Evolutionary conservation across 2,797 vertebrate species (phyloP).

Genomic region (Periophthalmus magnuspinnatus): DNA sequence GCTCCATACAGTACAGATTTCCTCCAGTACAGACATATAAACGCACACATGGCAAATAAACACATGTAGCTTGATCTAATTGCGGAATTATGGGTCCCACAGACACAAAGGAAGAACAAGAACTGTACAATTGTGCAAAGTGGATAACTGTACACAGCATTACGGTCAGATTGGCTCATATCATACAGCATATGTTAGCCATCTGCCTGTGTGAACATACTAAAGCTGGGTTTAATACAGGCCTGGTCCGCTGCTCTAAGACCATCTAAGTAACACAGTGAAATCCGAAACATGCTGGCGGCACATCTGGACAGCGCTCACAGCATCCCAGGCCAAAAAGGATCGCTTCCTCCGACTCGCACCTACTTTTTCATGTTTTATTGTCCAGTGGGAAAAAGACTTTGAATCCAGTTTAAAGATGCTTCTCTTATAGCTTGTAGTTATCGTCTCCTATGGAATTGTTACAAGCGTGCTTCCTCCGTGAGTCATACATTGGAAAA

Average conservation of each 20-base stretch:
- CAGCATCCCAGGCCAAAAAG: constrained; percentile 50
- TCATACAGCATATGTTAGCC: constrained; percentile 42
- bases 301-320: constrained; percentile 64
- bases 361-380: constrained; percentile 67
- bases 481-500: constrained; percentile 13
- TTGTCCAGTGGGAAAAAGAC: constrained; percentile 57
- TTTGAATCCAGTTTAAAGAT: constrained; percentile 57
- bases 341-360: constrained; percentile 52
- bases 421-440: constrained; percentile 27
- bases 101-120: not conserved
- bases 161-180: constrained; percentile 15
- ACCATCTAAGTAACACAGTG: constrained; percentile 57
- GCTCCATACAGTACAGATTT: constrained; percentile 30
- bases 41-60: not conserved
- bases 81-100: not conserved
- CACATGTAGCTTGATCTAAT: not conserved
- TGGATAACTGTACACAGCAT: constrained; percentile 27
- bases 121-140: constrained; percentile 21
- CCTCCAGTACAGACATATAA: constrained; percentile 12
- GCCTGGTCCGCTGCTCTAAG: constrained; percentile 48
- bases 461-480: constrained; percentile 18
- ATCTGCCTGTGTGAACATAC: constrained; percentile 44
- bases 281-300: constrained; percentile 68
- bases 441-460: constrained; percentile 36
- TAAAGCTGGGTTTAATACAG: constrained; percentile 51